Evolutionary conservation across 2,888 invertebrate species (phyloP).

Genomic region (Athalia rosae): DNA sequence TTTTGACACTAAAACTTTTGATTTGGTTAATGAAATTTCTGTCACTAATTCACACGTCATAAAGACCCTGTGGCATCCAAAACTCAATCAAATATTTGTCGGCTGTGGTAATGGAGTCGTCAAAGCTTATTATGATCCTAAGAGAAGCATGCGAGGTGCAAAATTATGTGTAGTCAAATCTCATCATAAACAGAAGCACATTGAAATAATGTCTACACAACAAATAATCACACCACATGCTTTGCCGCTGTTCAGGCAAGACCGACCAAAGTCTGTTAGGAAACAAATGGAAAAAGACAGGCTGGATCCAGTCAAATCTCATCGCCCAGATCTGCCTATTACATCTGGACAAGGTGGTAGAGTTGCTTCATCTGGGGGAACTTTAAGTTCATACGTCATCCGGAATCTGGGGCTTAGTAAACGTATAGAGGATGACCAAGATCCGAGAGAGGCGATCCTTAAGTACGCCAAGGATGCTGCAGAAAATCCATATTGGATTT

Average conservation of each 20-base stretch:
- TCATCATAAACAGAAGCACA: constrained; percentile 85
- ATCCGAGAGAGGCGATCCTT: constrained; percentile 95
- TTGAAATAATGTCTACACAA: constrained; percentile 91
- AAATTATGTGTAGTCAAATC: constrained; percentile 91
- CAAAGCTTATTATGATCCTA: constrained; percentile 93
- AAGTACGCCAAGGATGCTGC: constrained; percentile 96
- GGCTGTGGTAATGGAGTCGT: constrained; percentile 94
- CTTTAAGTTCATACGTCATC: constrained; percentile 96
- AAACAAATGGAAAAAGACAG: constrained; percentile 95
- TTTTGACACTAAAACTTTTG: constrained; percentile 86
- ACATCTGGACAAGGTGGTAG: constrained; percentile 94
- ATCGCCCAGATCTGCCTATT: constrained; percentile 89
- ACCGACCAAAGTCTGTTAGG: constrained; percentile 89
- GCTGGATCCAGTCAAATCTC: constrained; percentile 89
- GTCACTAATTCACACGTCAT: constrained; percentile 90
- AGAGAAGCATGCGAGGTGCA: constrained; percentile 91
- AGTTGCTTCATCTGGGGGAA: constrained; percentile 95
- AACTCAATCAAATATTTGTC: constrained; percentile 96
- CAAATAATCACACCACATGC: constrained; percentile 98
- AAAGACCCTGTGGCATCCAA: constrained; percentile 96
- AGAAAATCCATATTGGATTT: constrained; percentile 97
- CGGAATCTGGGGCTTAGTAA: constrained; percentile 96
- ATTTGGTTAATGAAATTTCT: constrained; percentile 83
- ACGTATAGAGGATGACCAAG: constrained; percentile 90
- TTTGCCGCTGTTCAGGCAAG: constrained; percentile 94